Conservation (phyloP, 2,113 vertebrate species). For the Panthera leo region DNA sequence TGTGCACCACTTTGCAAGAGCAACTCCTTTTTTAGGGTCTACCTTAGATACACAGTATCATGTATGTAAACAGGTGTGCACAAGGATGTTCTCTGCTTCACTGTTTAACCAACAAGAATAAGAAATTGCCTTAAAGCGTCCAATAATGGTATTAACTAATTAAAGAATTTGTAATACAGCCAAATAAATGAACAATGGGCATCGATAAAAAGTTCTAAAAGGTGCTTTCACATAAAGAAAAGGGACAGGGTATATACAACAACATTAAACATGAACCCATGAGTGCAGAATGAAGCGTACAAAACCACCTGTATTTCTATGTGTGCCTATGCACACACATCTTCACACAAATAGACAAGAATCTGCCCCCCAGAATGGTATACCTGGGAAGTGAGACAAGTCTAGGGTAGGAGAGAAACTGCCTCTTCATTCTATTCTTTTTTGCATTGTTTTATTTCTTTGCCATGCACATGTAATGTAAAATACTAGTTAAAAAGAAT, state of each 20-base stretch:
- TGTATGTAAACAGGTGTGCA: fast-evolving
- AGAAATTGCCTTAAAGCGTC: neutral
- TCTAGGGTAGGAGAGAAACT: neutral
- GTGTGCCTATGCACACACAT: neutral
- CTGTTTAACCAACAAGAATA: neutral
- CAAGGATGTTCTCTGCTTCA: neutral
- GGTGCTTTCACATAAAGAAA: neutral
- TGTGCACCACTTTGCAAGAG: neutral
- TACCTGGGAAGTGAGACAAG: neutral
- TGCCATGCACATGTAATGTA: neutral
- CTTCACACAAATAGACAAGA: neutral
- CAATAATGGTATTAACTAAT: neutral
- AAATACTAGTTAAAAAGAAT: neutral
- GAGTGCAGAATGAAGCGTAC: neutral
- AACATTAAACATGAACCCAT: neutral
- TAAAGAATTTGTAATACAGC: neutral
- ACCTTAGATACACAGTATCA: neutral
- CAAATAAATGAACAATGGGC: neutral
- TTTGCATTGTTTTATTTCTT: neutral
- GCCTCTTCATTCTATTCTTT: neutral
- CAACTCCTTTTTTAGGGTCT: neutral
- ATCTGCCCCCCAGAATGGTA: neutral
- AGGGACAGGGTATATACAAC: neutral
- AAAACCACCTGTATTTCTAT: neutral
- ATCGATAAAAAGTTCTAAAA: neutral